phyloP scores from a whole-genome alignment of 2,797 vertebrate genomes.

The Intellagama lesueurii region DNA sequence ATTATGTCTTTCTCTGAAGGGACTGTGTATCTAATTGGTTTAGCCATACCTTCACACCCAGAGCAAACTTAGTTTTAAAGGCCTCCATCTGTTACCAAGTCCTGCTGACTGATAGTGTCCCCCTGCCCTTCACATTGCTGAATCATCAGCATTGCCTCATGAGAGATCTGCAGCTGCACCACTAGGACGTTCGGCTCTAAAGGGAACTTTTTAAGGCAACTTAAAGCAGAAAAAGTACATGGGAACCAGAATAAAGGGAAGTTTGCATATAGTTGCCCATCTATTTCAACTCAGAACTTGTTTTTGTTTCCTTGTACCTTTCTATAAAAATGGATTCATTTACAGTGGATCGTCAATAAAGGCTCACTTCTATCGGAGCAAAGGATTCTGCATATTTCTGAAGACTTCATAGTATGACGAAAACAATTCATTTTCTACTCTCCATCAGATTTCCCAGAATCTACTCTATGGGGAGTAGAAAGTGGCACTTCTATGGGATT shows the following conservation, averaged over 20 bases:
- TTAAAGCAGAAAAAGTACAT: slow-evolving; percentile 18
- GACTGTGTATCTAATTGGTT: slow-evolving; percentile 53
- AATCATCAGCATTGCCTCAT: slow-evolving; percentile 52
- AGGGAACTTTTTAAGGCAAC: slow-evolving; percentile 38
- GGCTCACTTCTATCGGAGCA: background rate
- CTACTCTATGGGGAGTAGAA: background rate
- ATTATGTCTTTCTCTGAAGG: slow-evolving; percentile 36
- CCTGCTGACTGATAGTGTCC: background rate
- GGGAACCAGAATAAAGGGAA: background rate
- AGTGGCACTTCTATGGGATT: background rate
- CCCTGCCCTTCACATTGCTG: slow-evolving; percentile 56
- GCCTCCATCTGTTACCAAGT: slow-evolving; percentile 62
- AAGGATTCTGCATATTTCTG: background rate
- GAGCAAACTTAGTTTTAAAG: slow-evolving; percentile 58
- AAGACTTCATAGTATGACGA: background rate
- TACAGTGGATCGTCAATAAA: background rate
- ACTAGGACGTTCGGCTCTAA: slow-evolving; percentile 23
- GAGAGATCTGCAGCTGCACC: slow-evolving; percentile 29
- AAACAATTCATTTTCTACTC: background rate
- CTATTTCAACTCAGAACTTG: slow-evolving; percentile 6
- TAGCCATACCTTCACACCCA: slow-evolving; percentile 51
- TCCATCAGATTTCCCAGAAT: background rate
- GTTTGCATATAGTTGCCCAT: accelerated
- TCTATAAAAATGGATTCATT: background rate
- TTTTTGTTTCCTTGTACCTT: background rate